These are phyloP conservation scores for Eupithecia tripunctaria DNA, from an alignment of 2,888 invertebrate genomes.

Conservation along the genomic window DNA sequence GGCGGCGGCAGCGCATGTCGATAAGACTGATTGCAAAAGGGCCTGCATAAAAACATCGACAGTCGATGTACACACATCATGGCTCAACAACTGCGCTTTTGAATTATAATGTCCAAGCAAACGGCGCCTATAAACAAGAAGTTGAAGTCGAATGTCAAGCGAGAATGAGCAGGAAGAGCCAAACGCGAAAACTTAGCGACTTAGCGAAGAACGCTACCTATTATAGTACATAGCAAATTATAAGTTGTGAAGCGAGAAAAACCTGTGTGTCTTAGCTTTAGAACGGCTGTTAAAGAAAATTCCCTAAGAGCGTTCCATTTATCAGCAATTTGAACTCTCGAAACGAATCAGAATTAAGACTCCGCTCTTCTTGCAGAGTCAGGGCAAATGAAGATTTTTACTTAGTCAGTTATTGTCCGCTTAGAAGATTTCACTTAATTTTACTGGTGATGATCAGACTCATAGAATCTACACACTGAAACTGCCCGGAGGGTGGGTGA, in stretches of 20 bases:
- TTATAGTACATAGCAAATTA: background rate
- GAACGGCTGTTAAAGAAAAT: conserved; percentile 22
- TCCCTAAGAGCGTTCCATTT: conserved; percentile 31
- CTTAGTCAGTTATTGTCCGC: conserved; percentile 1
- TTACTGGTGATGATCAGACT: background rate
- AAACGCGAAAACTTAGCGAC: too few relatives aligned
- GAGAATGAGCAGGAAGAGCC: background rate
- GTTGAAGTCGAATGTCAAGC: background rate
- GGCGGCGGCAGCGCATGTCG: conserved; percentile 48
- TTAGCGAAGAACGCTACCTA: too few relatives aligned
- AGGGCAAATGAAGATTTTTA: background rate
- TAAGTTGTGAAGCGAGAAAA: background rate
- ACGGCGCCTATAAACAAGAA: too few relatives aligned
- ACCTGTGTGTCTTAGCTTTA: conserved; percentile 23
- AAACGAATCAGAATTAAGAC: conserved; percentile 33
- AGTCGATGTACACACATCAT: conserved; percentile 15
- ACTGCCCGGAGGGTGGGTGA: background rate
- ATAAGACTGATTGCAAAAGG: conserved; percentile 64
- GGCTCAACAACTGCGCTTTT: background rate
- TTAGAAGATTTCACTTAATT: background rate
- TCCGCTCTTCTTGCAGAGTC: conserved; percentile 30
- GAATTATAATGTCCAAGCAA: background rate
- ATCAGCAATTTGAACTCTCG: conserved; percentile 24
- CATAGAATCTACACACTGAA: background rate
- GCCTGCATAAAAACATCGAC: conserved; percentile 16